Percentiles rank a stretch among this genome's conserved stretches.
These are phyloP conservation scores for Cariama cristata DNA, from an alignment of 2,113 vertebrate species.

Conservation along the genomic window DNA sequence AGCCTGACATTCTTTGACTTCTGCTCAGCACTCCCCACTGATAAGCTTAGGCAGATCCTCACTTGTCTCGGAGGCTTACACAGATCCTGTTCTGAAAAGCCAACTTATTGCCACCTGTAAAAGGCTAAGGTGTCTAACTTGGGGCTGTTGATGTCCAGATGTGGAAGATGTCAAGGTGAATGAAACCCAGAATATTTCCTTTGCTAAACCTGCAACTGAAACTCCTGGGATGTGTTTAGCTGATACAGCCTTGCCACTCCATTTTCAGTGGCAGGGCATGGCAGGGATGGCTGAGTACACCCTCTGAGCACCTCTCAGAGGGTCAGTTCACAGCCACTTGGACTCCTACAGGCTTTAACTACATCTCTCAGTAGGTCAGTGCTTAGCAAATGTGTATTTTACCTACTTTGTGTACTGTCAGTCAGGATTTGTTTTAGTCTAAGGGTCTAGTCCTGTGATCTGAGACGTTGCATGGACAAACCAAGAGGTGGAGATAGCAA, in stretches of 20 bases:
- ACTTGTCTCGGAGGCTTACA: not conserved
- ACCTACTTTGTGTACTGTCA: not conserved
- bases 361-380: not conserved
- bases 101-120: not conserved
- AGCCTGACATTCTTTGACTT: not conserved
- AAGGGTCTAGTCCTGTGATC: not conserved
- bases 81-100: not conserved
- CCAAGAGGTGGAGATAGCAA: not conserved
- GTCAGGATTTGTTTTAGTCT: not conserved
- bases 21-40: not conserved
- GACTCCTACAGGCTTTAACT: not conserved
- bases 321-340: not conserved
- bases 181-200: fast-evolving
- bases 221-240: not conserved
- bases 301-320: not conserved
- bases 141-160: not conserved
- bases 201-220: not conserved
- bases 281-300: not conserved
- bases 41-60: not conserved
- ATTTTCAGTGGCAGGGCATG: not conserved
- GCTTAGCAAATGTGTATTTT: not conserved
- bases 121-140: not conserved
- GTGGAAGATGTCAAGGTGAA: not conserved
- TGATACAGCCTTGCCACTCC: not conserved
- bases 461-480: not conserved